Evolutionary conservation across 2,888 invertebrate genomes (phyloP).

Genomic region (Syrphus vitripennis): DNA sequence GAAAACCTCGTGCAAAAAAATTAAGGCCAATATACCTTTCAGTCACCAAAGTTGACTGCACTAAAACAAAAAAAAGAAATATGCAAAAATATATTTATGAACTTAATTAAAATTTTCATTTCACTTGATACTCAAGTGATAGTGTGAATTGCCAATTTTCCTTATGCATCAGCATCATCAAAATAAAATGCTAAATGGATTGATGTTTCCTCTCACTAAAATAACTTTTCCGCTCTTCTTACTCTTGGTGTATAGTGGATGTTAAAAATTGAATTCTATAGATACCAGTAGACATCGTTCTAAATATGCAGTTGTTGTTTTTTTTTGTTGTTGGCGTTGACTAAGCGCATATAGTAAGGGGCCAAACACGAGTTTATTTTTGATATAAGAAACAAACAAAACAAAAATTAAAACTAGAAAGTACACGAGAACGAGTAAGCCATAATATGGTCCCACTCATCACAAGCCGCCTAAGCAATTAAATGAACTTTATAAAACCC

Average conservation of each 20-base stretch:
- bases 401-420: neutral
- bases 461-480: constrained; percentile 59
- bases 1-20: too few species aligned
- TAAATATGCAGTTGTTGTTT: neutral
- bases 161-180: constrained; percentile 4
- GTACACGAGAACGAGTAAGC: neutral
- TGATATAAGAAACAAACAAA: constrained; percentile 6
- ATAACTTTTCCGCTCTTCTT: neutral
- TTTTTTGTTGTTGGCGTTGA: constrained; percentile 25
- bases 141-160: constrained; percentile 46
- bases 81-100: neutral
- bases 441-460: constrained; percentile 37
- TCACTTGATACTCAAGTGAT: constrained; percentile 31
- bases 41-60: too few species aligned
- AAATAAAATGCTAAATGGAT: constrained; percentile 44
- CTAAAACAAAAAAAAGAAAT: too few species aligned
- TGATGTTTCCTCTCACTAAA: constrained; percentile 20
- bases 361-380: constrained; percentile 46
- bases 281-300: neutral
- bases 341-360: constrained; percentile 28
- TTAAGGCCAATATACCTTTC: too few species aligned
- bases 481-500: constrained; percentile 52
- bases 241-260: too few species aligned
- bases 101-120: constrained; percentile 31
- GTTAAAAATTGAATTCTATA: constrained; percentile 46